A percentile compares a stretch with the other conserved stretches of the same genome.
Evolutionary conservation across 2,797 vertebrate species (phyloP).

Genomic region (Alca torda): DNA sequence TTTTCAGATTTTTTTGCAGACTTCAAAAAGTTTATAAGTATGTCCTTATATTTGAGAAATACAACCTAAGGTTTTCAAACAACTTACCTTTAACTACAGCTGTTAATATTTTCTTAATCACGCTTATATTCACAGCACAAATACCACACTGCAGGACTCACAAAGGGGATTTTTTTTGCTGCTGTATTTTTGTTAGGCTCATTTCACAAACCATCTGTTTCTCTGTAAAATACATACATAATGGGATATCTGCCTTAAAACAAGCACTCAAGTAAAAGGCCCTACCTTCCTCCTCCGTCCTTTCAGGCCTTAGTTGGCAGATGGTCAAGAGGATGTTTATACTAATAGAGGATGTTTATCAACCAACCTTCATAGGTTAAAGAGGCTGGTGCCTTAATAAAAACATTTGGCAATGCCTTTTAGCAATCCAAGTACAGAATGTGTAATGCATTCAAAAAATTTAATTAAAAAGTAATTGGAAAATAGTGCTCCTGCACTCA

Average conservation of each 20-base stretch:
- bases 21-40: not conserved
- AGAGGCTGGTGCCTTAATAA: not conserved
- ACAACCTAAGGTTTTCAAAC: not conserved
- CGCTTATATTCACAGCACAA: not conserved
- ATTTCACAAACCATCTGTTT: not conserved
- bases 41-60: not conserved
- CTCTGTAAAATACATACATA: not conserved
- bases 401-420: not conserved
- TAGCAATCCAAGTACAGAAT: not conserved
- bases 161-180: not conserved
- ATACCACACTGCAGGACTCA: not conserved
- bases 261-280: not conserved
- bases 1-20: not conserved
- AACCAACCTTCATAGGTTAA: not conserved
- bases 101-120: not conserved
- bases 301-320: conserved; percentile 5
- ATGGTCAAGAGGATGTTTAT: conserved; percentile 55
- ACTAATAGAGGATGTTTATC: conserved; percentile 56
- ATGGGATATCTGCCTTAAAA: not conserved
- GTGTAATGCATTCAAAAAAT: not conserved
- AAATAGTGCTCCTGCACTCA: not conserved
- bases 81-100: not conserved
- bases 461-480: not conserved
- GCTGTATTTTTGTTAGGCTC: not conserved
- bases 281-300: conserved; percentile 5